Evolutionary conservation across 2,797 vertebrate genomes (phyloP).

Genomic region (Psittacula echo): DNA sequence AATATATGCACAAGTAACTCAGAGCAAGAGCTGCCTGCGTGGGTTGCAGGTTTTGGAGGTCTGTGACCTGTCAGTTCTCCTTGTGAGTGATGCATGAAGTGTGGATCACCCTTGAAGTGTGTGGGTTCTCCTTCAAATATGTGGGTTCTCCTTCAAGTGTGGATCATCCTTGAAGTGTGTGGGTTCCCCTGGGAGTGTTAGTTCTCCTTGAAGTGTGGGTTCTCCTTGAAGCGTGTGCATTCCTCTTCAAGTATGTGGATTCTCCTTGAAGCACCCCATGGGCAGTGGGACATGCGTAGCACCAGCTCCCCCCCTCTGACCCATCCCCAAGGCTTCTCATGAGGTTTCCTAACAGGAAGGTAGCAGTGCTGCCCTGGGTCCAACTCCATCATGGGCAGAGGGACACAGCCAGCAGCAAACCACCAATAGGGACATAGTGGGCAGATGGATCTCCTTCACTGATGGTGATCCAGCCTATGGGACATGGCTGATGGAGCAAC

Average conservation of each 20-base stretch:
- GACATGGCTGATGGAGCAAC: not conserved
- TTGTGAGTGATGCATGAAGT: not conserved
- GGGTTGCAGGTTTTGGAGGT: not conserved
- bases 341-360: not conserved
- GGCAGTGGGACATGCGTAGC: not conserved
- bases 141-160: not conserved
- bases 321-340: not conserved
- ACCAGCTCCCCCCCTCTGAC: not conserved
- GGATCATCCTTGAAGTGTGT: not conserved
- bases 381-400: not conserved
- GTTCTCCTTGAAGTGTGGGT: not conserved
- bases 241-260: not conserved
- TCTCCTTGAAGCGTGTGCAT: not conserved
- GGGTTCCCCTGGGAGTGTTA: not conserved
- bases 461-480: fast-evolving
- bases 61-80: not conserved
- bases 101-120: not conserved
- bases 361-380: too few species aligned
- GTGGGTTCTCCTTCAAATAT: not conserved
- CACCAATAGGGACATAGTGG: fast-evolving
- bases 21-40: not conserved
- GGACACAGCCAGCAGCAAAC: fast-evolving
- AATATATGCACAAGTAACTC: not conserved
- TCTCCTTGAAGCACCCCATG: not conserved
- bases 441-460: not conserved